Evolutionary conservation across 2,888 invertebrate genomes (phyloP).

Genomic region (Stomorhina lunata): DNA sequence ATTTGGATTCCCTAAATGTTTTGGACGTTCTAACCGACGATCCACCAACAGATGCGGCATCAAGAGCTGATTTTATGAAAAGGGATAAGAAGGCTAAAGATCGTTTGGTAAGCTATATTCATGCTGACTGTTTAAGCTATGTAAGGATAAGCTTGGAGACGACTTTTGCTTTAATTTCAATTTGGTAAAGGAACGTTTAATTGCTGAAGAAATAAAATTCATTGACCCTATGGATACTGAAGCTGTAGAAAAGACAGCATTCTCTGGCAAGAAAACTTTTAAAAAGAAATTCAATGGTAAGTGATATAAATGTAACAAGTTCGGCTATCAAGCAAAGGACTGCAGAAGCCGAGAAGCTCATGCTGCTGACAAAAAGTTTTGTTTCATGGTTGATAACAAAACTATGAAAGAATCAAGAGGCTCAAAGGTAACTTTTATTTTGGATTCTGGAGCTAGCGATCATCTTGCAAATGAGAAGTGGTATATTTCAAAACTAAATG

Average conservation of each 20-base stretch:
- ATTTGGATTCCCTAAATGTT: background rate
- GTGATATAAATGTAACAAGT: background rate
- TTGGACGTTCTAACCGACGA: background rate
- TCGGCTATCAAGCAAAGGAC: background rate
- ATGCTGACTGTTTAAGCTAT: background rate
- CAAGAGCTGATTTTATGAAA: background rate
- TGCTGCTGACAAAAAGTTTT: no score
- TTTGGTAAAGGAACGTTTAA: background rate
- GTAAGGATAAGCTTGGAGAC: background rate
- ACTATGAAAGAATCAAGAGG: no score
- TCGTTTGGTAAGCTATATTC: background rate
- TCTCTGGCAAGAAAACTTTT: background rate
- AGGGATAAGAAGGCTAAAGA: background rate
- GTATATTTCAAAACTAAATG: background rate
- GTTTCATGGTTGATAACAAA: no score
- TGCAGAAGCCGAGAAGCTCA: background rate
- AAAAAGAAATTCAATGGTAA: background rate
- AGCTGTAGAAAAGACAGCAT: background rate
- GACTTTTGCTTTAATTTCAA: background rate
- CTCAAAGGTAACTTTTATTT: background rate
- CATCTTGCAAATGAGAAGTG: background rate
- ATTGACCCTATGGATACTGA: background rate
- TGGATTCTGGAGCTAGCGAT: background rate
- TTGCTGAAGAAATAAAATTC: background rate
- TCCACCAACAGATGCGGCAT: no score